These are phyloP conservation scores for Glaucomys volans DNA, from an alignment of 2,113 vertebrate species.

Conservation along the genomic window DNA sequence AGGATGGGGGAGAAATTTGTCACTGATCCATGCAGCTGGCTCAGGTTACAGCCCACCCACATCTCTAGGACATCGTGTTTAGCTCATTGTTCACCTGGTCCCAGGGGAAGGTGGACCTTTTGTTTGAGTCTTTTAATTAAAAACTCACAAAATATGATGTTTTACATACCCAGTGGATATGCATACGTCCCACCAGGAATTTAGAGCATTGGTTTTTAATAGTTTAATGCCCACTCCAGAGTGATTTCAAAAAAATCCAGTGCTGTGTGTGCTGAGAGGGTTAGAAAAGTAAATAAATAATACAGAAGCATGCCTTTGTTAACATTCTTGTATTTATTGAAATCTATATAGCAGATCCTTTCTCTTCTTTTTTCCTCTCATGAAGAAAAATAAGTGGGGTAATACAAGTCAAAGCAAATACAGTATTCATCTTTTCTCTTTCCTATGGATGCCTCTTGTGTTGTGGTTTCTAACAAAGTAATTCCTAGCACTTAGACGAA, in stretches of 20 bases:
- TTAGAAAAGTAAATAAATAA: conserved; percentile 23
- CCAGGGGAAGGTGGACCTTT: conserved; percentile 43
- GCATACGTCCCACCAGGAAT: conserved; percentile 25
- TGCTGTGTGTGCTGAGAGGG: not conserved
- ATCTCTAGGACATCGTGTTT: conserved; percentile 47
- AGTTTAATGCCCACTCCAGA: not conserved
- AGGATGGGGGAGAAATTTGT: not conserved
- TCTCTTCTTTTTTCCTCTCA: conserved; percentile 4
- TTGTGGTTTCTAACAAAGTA: conserved; percentile 19
- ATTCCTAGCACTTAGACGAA: not conserved
- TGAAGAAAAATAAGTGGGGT: not conserved
- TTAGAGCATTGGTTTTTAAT: conserved; percentile 18
- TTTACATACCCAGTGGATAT: not conserved
- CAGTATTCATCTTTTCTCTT: not conserved
- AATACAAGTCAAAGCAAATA: not conserved
- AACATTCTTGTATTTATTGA: conserved; percentile 2
- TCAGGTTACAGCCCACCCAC: conserved; percentile 56
- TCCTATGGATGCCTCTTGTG: not conserved
- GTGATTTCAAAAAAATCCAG: not conserved
- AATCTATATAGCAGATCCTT: not conserved
- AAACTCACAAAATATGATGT: conserved; percentile 27
- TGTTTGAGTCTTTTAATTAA: conserved; percentile 68
- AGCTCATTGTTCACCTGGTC: conserved; percentile 49
- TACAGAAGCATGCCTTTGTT: not conserved
- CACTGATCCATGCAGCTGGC: not conserved